Evolutionary conservation across 2,888 invertebrate genomes (phyloP).

Genomic region (Sturmia bella): DNA sequence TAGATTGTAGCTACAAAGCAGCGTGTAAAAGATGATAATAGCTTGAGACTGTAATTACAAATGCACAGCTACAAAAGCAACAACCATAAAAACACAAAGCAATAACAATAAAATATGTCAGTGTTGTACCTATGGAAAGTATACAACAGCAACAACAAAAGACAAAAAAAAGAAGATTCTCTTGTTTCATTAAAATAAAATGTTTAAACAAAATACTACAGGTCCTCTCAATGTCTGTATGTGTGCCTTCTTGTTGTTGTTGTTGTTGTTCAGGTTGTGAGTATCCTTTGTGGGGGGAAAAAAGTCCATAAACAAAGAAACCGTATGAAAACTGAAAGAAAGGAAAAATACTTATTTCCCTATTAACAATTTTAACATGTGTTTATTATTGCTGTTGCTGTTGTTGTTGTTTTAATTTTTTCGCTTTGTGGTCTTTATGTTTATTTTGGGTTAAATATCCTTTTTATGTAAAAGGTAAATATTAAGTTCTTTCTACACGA

Average conservation of each 20-base stretch:
- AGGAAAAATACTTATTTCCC: slow-evolving; percentile 49
- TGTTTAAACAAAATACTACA: slow-evolving; percentile 48
- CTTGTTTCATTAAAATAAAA: slow-evolving; percentile 50
- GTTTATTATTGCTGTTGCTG: slow-evolving; percentile 42
- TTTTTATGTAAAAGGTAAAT: slow-evolving; percentile 57
- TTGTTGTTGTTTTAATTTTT: slow-evolving; percentile 7
- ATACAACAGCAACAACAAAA: not conserved
- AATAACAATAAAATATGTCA: slow-evolving; percentile 69
- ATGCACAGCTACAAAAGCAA: slow-evolving; percentile 39
- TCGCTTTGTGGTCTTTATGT: slow-evolving; percentile 53
- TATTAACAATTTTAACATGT: slow-evolving; percentile 66
- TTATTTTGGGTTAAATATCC: slow-evolving; percentile 66
- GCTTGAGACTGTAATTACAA: slow-evolving; percentile 61
- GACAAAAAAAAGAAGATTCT: slow-evolving; percentile 23
- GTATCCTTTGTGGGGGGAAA: slow-evolving; percentile 14
- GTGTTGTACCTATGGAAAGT: slow-evolving; percentile 45
- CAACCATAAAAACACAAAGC: slow-evolving; percentile 43
- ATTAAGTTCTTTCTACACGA: slow-evolving; percentile 7
- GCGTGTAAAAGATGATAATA: slow-evolving; percentile 46
- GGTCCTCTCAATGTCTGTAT: not conserved
- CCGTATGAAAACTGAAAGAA: slow-evolving; percentile 21
- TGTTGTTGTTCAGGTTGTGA: not conserved
- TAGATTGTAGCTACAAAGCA: slow-evolving; percentile 15
- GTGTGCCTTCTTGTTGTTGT: not conserved
- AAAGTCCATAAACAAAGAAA: slow-evolving; percentile 46